phyloP scores from a whole-genome alignment of 2,888 invertebrate genomes.

The Mythimna ferrago region DNA sequence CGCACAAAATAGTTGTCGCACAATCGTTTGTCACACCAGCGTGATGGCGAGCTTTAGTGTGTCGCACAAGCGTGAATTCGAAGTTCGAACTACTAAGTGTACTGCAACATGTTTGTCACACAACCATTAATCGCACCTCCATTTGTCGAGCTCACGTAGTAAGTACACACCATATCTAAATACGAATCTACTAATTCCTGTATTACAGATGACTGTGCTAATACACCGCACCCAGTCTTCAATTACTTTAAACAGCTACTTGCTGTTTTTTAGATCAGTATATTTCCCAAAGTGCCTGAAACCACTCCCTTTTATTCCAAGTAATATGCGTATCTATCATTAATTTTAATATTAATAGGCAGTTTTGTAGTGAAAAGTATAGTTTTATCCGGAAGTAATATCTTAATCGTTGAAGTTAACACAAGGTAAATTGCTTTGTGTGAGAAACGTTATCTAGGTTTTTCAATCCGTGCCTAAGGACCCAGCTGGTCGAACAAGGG shows the following conservation, averaged over 20 bases:
- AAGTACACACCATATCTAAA: slow-evolving; percentile 34
- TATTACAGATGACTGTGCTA: slow-evolving; percentile 68
- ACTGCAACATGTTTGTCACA: too few species aligned
- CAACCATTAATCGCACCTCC: too few species aligned
- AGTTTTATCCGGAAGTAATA: background rate
- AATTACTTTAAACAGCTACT: slow-evolving; percentile 63
- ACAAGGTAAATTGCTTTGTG: slow-evolving; percentile 3
- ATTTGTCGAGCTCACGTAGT: too few species aligned
- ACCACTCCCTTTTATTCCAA: slow-evolving; percentile 47
- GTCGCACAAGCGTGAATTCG: too few species aligned
- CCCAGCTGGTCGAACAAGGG: too few species aligned
- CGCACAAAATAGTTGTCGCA: too few species aligned
- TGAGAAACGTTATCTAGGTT: background rate
- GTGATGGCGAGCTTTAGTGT: too few species aligned
- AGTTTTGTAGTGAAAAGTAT: background rate
- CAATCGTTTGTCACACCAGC: too few species aligned
- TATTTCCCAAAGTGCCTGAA: slow-evolving; percentile 30
- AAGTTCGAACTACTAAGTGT: too few species aligned
- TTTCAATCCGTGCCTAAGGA: background rate
- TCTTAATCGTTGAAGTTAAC: background rate
- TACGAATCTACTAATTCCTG: slow-evolving; percentile 50
- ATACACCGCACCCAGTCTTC: slow-evolving; percentile 64
- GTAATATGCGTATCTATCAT: slow-evolving; percentile 33
- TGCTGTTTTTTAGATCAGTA: slow-evolving; percentile 53
- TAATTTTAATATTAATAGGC: slow-evolving; percentile 38